Percentiles rank a stretch among this genome's conserved stretches.
These are phyloP conservation scores for Hephaestus fuliginosus DNA, from an alignment of 2,797 vertebrate genomes.

Conservation along the genomic window DNA sequence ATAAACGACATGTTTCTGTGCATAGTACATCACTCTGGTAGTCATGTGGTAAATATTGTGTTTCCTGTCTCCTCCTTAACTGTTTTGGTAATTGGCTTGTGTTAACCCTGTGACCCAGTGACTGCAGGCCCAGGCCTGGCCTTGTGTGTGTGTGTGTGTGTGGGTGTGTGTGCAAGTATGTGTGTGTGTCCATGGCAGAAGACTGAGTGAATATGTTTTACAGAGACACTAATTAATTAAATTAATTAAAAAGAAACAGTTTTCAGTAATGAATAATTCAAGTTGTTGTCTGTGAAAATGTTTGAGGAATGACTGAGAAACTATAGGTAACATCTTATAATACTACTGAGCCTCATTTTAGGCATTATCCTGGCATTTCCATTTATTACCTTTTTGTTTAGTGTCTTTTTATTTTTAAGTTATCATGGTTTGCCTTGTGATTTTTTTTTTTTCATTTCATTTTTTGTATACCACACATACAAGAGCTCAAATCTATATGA, in stretches of 20 bases:
- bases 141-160: conserved; percentile 33
- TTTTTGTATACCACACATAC: not conserved
- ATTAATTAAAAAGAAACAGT: conserved; percentile 13
- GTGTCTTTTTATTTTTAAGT: not conserved
- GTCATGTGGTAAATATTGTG: conserved; percentile 88
- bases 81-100: conserved; percentile 89
- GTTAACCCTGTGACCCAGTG: conserved; percentile 86
- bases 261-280: conserved; percentile 4
- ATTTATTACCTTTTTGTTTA: not conserved
- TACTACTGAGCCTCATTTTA: not conserved
- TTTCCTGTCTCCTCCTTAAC: conserved; percentile 88
- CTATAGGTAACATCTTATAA: not conserved
- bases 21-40: conserved; percentile 83
- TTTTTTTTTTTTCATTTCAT: not conserved
- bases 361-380: not conserved
- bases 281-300: conserved; percentile 2
- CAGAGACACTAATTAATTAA: not conserved
- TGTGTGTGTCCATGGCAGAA: conserved; percentile 12
- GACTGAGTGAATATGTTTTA: conserved; percentile 1
- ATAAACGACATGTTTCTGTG: conserved; percentile 52
- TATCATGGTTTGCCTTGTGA: not conserved
- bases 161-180: conserved; percentile 29
- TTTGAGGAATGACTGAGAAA: not conserved
- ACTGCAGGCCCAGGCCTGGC: conserved; percentile 61
- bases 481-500: not conserved